phyloP scores from a whole-genome alignment of 2,888 invertebrate genomes.

The Microplitis deprimator region DNA sequence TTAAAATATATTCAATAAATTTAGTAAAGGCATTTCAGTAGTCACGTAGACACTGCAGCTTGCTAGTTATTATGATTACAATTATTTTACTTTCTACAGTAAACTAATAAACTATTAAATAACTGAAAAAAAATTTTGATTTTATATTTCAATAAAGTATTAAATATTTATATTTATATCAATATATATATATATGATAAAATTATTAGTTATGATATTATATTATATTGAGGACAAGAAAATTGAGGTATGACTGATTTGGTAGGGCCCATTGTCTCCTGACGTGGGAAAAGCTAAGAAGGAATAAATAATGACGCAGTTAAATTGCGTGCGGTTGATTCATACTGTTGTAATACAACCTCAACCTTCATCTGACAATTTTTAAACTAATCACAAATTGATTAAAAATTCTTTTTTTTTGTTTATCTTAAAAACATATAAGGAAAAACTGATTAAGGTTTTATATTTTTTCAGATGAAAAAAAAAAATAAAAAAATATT shows the following conservation, averaged over 20 bases:
- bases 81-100: not conserved
- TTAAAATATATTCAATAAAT: too few relatives aligned
- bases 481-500: too few relatives aligned
- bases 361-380: slow-evolving; percentile 19
- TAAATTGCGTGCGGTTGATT: slow-evolving; percentile 33
- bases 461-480: not conserved
- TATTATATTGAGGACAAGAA: not conserved
- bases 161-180: not conserved
- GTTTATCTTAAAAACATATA: slow-evolving; percentile 12
- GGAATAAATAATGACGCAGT: slow-evolving; percentile 21
- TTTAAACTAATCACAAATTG: not conserved
- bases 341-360: slow-evolving; percentile 9
- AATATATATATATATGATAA: not conserved
- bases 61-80: too few relatives aligned
- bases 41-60: too few relatives aligned
- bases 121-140: not conserved
- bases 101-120: not conserved
- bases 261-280: not conserved
- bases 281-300: slow-evolving; percentile 24
- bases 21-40: too few relatives aligned
- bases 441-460: not conserved
- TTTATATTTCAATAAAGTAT: not conserved
- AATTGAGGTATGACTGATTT: slow-evolving; percentile 10
- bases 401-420: slow-evolving; percentile 21
- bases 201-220: not conserved